Evolutionary conservation across 2,113 vertebrate genomes (phyloP).

Genomic region (Lamprologus sp.): DNA sequence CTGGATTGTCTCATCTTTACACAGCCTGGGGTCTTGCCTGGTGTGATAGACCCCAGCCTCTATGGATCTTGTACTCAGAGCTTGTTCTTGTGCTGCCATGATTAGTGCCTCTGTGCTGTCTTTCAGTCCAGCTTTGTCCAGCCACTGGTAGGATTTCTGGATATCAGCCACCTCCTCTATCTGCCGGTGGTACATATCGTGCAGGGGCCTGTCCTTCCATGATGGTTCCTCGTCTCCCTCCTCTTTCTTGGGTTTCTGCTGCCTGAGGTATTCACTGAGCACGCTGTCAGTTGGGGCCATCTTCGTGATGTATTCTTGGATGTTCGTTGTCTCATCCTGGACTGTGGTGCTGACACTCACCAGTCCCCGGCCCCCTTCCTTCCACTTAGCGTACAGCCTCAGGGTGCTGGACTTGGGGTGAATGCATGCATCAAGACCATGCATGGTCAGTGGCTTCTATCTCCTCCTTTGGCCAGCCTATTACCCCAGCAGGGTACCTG

Average conservation of each 20-base stretch:
- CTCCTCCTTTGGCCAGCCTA: fast-evolving
- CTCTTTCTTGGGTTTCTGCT: background rate
- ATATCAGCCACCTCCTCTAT: too few species aligned
- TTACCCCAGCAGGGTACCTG: background rate
- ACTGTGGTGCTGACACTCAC: fast-evolving
- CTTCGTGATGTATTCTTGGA: fast-evolving
- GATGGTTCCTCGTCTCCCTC: fast-evolving
- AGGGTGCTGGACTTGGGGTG: background rate
- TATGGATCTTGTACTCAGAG: too few species aligned
- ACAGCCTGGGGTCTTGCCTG: too few species aligned
- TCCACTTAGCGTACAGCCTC: fast-evolving
- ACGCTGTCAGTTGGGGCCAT: fast-evolving
- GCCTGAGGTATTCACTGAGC: background rate
- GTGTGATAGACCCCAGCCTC: too few species aligned
- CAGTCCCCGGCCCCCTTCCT: background rate
- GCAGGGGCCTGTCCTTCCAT: background rate
- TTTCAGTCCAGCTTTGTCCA: too few species aligned
- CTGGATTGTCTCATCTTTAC: too few species aligned
- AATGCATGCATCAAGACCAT: background rate
- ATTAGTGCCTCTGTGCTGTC: too few species aligned
- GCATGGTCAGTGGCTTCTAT: background rate
- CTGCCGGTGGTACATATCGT: background rate
- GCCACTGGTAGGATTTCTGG: too few species aligned
- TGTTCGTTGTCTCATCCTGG: fast-evolving
- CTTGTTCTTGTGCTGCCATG: too few species aligned